These are phyloP conservation scores for Andrena bicolor DNA, from an alignment of 2,888 invertebrate species.

Conservation along the genomic window DNA sequence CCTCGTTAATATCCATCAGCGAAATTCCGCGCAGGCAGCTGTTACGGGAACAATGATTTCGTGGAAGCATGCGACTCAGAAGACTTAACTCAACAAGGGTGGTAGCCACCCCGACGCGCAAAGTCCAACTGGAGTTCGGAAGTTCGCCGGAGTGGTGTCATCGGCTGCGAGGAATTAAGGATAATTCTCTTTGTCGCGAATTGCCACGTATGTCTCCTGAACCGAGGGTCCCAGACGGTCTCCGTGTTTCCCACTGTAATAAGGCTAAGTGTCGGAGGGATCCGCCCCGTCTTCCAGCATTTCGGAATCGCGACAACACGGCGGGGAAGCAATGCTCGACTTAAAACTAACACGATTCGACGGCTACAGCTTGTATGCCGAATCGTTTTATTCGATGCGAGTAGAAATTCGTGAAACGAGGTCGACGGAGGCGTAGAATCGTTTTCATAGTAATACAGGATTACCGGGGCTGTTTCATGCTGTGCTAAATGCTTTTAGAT, in stretches of 20 bases:
- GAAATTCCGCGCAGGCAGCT: no score
- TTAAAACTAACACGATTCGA: no score
- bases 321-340: no score
- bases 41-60: no score
- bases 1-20: no score
- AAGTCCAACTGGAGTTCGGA: conserved; percentile 21
- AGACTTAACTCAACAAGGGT: no score
- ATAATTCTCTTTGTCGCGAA: conserved; percentile 43
- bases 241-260: no score
- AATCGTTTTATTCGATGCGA: conserved; percentile 4
- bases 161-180: conserved; percentile 37
- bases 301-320: no score
- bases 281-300: no score
- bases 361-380: background rate
- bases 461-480: background rate
- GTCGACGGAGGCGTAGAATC: background rate
- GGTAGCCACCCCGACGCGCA: background rate
- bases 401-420: background rate
- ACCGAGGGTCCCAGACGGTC: background rate
- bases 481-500: background rate
- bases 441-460: background rate
- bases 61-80: background rate
- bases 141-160: conserved; percentile 27
- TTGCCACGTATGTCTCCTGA: conserved; percentile 7
- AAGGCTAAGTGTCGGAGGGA: no score